Conservation (phyloP, 1,140 invertebrate genomes). For the Polyergus mexicanus region DNA sequence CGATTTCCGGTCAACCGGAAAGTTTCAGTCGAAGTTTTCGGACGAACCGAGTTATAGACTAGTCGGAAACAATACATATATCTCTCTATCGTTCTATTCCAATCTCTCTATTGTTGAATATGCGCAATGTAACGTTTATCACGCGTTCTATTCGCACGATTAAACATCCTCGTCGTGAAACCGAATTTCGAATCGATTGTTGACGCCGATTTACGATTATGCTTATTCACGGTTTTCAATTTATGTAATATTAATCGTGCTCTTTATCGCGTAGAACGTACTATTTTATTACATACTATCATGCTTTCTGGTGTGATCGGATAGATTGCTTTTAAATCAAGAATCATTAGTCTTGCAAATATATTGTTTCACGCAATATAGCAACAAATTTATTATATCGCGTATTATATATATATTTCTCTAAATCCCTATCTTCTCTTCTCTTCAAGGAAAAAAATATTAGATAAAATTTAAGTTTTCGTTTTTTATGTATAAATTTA, state of each 20-base stretch:
- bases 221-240: conserved; percentile 25
- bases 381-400: background rate
- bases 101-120: background rate
- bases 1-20: conserved; percentile 20
- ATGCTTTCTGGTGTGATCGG: no score
- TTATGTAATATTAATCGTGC: background rate
- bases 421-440: background rate
- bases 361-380: background rate
- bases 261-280: background rate
- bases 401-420: background rate
- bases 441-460: background rate
- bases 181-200: background rate
- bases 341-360: background rate
- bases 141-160: conserved; percentile 2
- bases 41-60: background rate
- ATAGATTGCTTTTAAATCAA: background rate
- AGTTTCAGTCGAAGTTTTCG: background rate
- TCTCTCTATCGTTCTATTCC: conserved; percentile 12
- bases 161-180: conserved; percentile 2
- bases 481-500: background rate
- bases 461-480: conserved; percentile 1
- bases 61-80: conserved; percentile 35
- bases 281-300: background rate
- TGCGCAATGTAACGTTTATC: conserved; percentile 13
- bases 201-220: background rate